Base-by-base conservation (phyloP, 2,888 invertebrate species). In the Notodonta ziczac region DNA sequence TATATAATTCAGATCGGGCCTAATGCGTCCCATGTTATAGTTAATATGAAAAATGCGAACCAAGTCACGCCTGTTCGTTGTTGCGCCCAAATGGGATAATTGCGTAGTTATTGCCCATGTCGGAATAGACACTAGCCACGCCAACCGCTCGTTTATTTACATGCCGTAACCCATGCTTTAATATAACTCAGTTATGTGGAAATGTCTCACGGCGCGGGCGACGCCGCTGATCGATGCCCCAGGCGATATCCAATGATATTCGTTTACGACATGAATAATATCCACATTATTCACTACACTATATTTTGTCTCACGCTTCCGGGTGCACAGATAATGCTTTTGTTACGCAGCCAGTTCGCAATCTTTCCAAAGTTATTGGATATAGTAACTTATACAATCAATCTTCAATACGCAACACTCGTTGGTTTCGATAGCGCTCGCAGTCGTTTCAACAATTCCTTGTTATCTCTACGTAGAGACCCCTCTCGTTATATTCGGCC, bases 71-170 rank as follows among this genome's bases (percentile, higher is more conserved):
- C 87, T 85, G 85, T 85, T 82, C 83, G 84, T 74, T 82, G 87
- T 87, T 81, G 82, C 82, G 82, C 84, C 82, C 83, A 87, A 91
- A 90, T 89, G 87, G 89, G 89, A 89, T 90, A 91, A 91, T 90
- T 88, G 90, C 81, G 69, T 83, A 85, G 88, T 91, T 90, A 90
- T 88, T 89, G 89, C 86, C 80, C 77, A 84, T 78, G 86, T 82
- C 83, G 84, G 86, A 92, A 92, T 92, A 90, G 90, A 89, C 88
- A 87, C 81, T 80, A 88, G 77, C 89, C 92, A 93, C 91, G 92
- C 92, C 83, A 93, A 88, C 86, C 79, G 88, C 85, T 92, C 91
- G 88, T 93, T 92, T 91, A 88, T 91, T 88, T 87, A 88, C 85
- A 84, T 84, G 84, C 84, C 78, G 83, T 83, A 85, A 85, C 77